phyloP scores from a whole-genome alignment of 2,888 invertebrate species.

The Polydrusus cervinus region DNA sequence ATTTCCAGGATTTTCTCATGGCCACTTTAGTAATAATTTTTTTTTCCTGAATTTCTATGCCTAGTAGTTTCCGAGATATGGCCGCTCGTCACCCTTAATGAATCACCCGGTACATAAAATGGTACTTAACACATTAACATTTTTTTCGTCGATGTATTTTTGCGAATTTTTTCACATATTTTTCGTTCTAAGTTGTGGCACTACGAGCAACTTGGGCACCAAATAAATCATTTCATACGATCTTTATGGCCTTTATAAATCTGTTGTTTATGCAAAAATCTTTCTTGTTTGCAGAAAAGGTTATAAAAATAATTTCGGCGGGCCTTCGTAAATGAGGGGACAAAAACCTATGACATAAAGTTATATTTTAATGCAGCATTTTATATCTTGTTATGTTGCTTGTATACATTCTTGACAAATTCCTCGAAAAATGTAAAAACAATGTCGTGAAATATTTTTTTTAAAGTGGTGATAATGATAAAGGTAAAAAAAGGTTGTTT shows the following conservation, averaged over 20 bases:
- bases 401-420: neutral
- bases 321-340: slow-evolving; percentile 1
- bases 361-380: neutral
- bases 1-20: too few species aligned
- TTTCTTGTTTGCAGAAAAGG: slow-evolving; percentile 8
- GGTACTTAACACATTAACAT: too few species aligned
- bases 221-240: slow-evolving; percentile 6
- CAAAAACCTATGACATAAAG: neutral
- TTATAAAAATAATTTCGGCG: slow-evolving; percentile 16
- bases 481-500: too few species aligned
- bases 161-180: neutral
- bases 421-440: neutral
- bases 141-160: too few species aligned
- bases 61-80: too few species aligned
- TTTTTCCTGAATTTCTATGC: too few species aligned
- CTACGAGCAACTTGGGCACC: neutral
- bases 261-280: slow-evolving; percentile 21
- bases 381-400: neutral
- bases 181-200: neutral
- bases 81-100: too few species aligned
- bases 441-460: neutral
- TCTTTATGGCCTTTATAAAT: neutral
- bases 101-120: too few species aligned
- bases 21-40: too few species aligned
- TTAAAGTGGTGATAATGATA: neutral